Conservation (phyloP, 2,797 vertebrate genomes). For the Corythornis leucogaster region DNA sequence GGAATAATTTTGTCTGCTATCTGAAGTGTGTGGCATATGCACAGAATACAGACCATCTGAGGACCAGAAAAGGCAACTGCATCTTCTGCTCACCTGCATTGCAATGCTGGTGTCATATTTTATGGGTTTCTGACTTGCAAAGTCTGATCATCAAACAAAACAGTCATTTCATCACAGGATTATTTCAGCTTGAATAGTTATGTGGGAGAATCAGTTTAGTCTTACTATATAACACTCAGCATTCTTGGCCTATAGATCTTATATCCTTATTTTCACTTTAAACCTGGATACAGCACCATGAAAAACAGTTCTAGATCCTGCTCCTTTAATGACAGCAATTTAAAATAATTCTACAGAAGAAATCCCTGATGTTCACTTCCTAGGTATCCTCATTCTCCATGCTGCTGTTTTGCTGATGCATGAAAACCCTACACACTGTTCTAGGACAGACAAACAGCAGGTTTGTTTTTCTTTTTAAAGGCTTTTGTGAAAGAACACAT, state of each 20-base stretch:
- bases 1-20: background rate
- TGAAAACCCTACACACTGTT: background rate
- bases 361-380: background rate
- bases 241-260: background rate
- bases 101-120: background rate
- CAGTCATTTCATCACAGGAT: background rate
- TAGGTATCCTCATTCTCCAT: background rate
- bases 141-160: background rate
- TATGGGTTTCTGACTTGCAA: background rate
- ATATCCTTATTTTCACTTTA: background rate
- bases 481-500: background rate
- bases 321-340: background rate
- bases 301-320: background rate
- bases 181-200: background rate
- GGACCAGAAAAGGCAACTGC: background rate
- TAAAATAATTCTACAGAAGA: background rate
- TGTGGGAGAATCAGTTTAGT: background rate
- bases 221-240: background rate
- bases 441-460: background rate
- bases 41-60: fast-evolving
- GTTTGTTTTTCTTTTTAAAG: background rate
- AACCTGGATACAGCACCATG: background rate
- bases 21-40: fast-evolving
- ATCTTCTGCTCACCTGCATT: background rate
- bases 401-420: background rate